Evolutionary conservation across 2,113 vertebrate genomes (phyloP), one percentile per base, ranked within the genome.

Genomic region (Rutilus rutilus): DNA sequence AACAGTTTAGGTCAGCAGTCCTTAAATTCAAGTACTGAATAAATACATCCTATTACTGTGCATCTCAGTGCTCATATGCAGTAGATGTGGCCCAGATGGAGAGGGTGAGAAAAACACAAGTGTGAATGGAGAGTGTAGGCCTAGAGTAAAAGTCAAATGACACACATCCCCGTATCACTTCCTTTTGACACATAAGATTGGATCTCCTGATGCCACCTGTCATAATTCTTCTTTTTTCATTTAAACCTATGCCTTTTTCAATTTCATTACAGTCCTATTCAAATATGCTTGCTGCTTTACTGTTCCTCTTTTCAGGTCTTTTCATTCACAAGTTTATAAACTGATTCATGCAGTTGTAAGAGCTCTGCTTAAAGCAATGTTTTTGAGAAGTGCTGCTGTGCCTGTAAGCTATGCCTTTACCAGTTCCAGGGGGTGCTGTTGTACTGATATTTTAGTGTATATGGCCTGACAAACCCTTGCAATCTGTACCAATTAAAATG

Each of bases 41-140:
- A 42, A 59, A 81, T 67, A 57, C 52, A 80, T 45, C 14, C 54
- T 25, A 75, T 54, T 76, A 23, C 73, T 45, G 60, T 82, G 71
- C 77, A 75, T 69, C 45, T 80, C 25, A 80, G 59, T 36, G 50
- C 39, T 60, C 23, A 23, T 9, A 75, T 77, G 50, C 75, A 86
- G 47, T 78, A 86, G 81, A 86, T 88, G 73, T 86, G 77, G 85
- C 71, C 71, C 86, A 88, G 89, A 89, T 88, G 84, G 89, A 73
- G 57, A 57, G 62, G 77, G 86, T 84, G 82, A 87, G 84, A 74
- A 74, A 87, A 76, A 78, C 73, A 82, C 78, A 85, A 83, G 85
- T 81, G 77, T 60, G 47, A 65, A 36, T 75, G 67, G 36, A 69
- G 84, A 86, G 39, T 45, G 67, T 77, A 69, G 59, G 69, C 77